Conservation (phyloP, 92 coral and sea anemone genomes). For the Phenganax subtilis region DNA sequence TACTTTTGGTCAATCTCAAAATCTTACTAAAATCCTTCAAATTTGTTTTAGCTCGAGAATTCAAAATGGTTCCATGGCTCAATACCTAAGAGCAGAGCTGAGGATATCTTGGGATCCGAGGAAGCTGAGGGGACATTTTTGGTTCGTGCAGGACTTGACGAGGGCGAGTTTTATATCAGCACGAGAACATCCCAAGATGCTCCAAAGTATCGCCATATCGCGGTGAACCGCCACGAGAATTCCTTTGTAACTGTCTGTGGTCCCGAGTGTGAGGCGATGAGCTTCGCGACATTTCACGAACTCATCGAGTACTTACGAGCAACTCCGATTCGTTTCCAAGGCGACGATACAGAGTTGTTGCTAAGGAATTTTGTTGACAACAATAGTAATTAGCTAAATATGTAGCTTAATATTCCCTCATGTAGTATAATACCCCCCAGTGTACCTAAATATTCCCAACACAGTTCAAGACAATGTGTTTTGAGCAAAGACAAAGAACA, state of each 20-base stretch:
- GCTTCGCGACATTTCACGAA: conserved; percentile 59
- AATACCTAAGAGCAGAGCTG: conserved; percentile 48
- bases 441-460: background rate
- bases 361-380: conserved; percentile 11
- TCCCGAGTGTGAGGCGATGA: conserved; percentile 49
- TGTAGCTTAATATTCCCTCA: background rate
- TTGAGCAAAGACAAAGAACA: too few relatives aligned
- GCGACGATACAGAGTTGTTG: background rate
- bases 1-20: background rate
- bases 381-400: background rate
- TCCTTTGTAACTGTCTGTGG: conserved; percentile 64
- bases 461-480: too few relatives aligned
- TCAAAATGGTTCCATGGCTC: background rate
- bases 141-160: conserved; percentile 60
- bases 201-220: conserved; percentile 69
- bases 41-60: background rate
- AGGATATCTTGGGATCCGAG: conserved; percentile 55
- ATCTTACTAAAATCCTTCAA: background rate
- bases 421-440: background rate
- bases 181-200: conserved; percentile 74
- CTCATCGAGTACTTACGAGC: conserved; percentile 69
- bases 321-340: conserved; percentile 58
- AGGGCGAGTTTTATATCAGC: conserved; percentile 60
- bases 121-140: conserved; percentile 75
- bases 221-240: conserved; percentile 56